Evolutionary conservation across 2,797 vertebrate genomes (phyloP).

Genomic region (Sebastolobus altivelis): DNA sequence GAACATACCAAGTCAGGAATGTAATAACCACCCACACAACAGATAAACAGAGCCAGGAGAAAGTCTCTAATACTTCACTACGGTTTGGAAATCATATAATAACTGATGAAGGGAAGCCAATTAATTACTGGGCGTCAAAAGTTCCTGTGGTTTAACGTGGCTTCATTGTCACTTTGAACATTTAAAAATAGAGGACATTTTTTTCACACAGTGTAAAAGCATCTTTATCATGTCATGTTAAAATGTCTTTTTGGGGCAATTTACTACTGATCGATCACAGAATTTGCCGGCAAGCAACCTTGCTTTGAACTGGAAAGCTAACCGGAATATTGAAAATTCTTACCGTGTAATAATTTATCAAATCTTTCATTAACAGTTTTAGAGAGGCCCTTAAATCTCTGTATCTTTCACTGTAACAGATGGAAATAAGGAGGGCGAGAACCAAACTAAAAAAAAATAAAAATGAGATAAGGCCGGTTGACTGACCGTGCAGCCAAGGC

Average conservation of each 20-base stretch:
- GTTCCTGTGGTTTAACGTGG: neutral
- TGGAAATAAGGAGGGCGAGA: constrained; percentile 6
- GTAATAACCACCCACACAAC: constrained; percentile 60
- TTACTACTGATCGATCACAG: neutral
- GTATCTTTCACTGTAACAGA: constrained; percentile 2
- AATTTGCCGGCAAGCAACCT: fast-evolving
- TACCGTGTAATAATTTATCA: neutral
- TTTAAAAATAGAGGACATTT: neutral
- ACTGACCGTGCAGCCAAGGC: constrained; percentile 79
- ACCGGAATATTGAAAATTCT: neutral
- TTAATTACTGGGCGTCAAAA: neutral
- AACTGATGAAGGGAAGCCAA: constrained; percentile 3
- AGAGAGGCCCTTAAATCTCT: neutral
- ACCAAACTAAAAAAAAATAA: neutral
- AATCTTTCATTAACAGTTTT: neutral
- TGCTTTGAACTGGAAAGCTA: neutral
- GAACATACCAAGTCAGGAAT: constrained; percentile 59
- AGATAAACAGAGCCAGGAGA: constrained; percentile 16
- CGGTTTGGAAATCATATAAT: constrained; percentile 52
- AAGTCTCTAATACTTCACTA: neutral
- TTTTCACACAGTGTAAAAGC: neutral
- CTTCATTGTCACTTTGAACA: neutral
- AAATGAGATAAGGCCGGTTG: constrained; percentile 72
- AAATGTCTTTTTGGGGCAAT: neutral
- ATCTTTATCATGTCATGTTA: neutral